Evolutionary conservation across 2,113 vertebrate species (phyloP).

Genomic region (Sinocyclocheilus anophthalmus): DNA sequence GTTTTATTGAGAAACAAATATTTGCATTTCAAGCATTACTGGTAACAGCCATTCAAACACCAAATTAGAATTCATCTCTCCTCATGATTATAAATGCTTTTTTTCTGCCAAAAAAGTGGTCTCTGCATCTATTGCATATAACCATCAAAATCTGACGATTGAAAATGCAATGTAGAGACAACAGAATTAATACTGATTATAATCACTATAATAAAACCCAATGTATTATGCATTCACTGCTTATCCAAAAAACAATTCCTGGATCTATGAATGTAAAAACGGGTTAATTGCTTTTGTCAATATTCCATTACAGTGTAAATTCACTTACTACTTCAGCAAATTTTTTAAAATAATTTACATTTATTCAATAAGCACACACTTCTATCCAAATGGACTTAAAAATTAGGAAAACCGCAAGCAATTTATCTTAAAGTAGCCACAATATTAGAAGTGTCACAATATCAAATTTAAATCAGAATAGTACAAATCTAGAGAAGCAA

Average conservation of each 20-base stretch:
- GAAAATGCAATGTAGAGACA: background rate
- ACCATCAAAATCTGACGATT: background rate
- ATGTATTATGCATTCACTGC: conserved; percentile 23
- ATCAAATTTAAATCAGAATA: background rate
- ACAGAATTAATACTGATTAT: conserved; percentile 19
- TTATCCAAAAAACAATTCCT: conserved; percentile 27
- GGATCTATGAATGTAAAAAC: conserved; percentile 31
- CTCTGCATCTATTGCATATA: background rate
- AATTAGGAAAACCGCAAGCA: conserved; percentile 10
- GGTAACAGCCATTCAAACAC: background rate
- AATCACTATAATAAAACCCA: background rate
- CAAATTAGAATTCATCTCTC: background rate
- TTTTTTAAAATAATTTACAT: conserved; percentile 3
- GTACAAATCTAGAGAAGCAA: background rate
- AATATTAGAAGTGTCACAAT: background rate
- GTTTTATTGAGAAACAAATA: background rate
- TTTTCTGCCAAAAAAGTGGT: background rate
- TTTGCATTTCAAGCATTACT: background rate
- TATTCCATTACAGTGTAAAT: conserved; percentile 25
- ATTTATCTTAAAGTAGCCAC: background rate
- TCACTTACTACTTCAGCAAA: background rate
- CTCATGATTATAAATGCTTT: background rate
- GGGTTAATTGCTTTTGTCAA: conserved; percentile 28
- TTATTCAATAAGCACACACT: conserved; percentile 14
- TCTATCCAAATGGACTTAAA: background rate